Base-by-base conservation (phyloP, 2,113 vertebrate species). In the Hydropotes inermis region DNA sequence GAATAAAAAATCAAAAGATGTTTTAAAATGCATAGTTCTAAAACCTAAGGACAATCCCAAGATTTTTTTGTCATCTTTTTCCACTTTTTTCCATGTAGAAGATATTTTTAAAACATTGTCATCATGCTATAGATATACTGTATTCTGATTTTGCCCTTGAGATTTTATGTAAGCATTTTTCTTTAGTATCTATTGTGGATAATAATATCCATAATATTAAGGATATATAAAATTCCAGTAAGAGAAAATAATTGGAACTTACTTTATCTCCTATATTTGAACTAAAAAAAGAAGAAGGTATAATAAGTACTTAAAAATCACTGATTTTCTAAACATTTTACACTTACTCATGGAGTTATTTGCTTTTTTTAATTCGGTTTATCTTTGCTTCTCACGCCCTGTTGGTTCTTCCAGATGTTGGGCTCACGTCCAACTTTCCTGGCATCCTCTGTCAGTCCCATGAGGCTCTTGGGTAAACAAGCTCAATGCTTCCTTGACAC, bases 61-160 rank as follows among this genome's bases (percentile, higher is more conserved):
- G 15, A 82, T 76, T 90, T 87, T 87, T 79, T 70, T 94, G 55
- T 86, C 15, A 78, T 55, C 54, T 96, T 93, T 95, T 97, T 50
- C 50, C 23, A 57, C 6, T 39, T 97, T 91, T 64, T 90, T 90
- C 54, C 83, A 91, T 21, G 36, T 61, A 78, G 6, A 92, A 7
- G 7, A 14, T 39, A 33, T 78, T 91, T 87, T 91, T 79, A 52
- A 45, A 89, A 93, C 88, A 64, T 94, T 81, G 1, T 85, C 82
- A 85, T 87, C n/a, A 54, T 60, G 25, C 17, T 61, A 36, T n/a
- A 57, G n/a, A n/a, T 64, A 78, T 3, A 58, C 10, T 60, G 15
- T 70, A 70, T 87, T 79, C 6, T 82, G 36, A 21, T 86, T 84
- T 87, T 74, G 70, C 36, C 54, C 23, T 89, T 81, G 83, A 74